Conservation (phyloP, 2,113 vertebrate genomes). For the Vireo altiloquus region DNA sequence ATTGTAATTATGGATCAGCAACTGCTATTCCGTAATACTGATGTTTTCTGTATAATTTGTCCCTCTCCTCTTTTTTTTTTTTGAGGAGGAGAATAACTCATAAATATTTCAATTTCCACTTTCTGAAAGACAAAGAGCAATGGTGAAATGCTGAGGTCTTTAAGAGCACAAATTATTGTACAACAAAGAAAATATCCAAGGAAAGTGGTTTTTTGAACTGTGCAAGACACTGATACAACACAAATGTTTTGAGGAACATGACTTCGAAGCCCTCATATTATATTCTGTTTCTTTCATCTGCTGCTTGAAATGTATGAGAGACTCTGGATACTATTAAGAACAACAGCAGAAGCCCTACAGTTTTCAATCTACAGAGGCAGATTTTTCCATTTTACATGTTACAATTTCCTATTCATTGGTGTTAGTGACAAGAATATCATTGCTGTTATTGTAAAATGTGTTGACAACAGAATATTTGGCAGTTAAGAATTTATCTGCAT, state of each 20-base stretch:
- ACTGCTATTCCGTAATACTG: not conserved
- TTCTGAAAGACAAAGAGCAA: not conserved
- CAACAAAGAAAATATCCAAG: not conserved
- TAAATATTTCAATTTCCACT: not conserved
- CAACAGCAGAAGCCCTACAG: not conserved
- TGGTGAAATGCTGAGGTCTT: not conserved
- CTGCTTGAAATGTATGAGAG: not conserved
- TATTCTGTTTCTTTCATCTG: not conserved
- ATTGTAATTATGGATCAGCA: not conserved
- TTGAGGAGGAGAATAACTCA: not conserved
- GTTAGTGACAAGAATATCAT: rapidly evolving
- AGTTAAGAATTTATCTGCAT: not conserved
- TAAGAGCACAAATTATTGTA: not conserved
- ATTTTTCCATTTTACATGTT: not conserved
- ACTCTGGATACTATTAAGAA: not conserved
- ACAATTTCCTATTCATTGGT: not conserved
- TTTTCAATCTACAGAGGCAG: not conserved
- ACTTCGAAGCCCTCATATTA: not conserved
- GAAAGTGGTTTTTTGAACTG: not conserved
- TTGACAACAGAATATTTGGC: not conserved
- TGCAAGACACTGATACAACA: not conserved
- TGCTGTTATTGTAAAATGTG: not conserved
- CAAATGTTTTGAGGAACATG: not conserved
- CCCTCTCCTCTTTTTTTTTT: not conserved
- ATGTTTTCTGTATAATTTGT: not conserved